A percentile compares a stretch with the other conserved stretches of the same genome.
These are phyloP conservation scores for Zonitis immaculata DNA, from an alignment of 2,888 invertebrate genomes.

Conservation along the genomic window DNA sequence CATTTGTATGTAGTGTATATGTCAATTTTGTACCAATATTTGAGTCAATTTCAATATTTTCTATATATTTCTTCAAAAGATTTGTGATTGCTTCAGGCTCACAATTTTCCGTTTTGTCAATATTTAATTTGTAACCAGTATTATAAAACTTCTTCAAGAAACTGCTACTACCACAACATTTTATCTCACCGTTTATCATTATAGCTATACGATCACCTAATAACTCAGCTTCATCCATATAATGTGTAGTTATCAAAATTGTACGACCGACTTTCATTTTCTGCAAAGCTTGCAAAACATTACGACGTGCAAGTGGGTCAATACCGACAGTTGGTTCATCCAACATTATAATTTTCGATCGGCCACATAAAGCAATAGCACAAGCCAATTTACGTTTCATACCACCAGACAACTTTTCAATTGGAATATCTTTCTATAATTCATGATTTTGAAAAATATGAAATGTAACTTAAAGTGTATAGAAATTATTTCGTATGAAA, in stretches of 20 bases:
- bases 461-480: too few species aligned
- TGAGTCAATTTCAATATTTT: conserved; percentile 60
- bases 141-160: conserved; percentile 81
- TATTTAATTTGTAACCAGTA: conserved; percentile 75
- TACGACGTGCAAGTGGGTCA: conserved; percentile 80
- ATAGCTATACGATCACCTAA: conserved; percentile 85
- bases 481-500: too few species aligned
- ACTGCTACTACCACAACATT: conserved; percentile 76
- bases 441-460: too few species aligned
- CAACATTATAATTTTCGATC: conserved; percentile 65
- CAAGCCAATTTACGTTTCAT: conserved; percentile 74
- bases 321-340: conserved; percentile 82
- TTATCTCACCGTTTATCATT: conserved; percentile 74
- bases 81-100: conserved; percentile 49
- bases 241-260: conserved; percentile 78
- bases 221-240: conserved; percentile 89
- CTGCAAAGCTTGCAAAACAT: conserved; percentile 80
- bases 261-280: conserved; percentile 69
- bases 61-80: conserved; percentile 61
- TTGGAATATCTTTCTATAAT: too few species aligned
- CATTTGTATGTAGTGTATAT: conserved; percentile 62
- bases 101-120: too few species aligned
- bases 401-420: conserved; percentile 71
- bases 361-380: conserved; percentile 70
- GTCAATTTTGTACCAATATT: conserved; percentile 74